These are phyloP conservation scores for Accipiter virgatus DNA, from an alignment of 2,113 vertebrate genomes.

Conservation along the genomic window DNA sequence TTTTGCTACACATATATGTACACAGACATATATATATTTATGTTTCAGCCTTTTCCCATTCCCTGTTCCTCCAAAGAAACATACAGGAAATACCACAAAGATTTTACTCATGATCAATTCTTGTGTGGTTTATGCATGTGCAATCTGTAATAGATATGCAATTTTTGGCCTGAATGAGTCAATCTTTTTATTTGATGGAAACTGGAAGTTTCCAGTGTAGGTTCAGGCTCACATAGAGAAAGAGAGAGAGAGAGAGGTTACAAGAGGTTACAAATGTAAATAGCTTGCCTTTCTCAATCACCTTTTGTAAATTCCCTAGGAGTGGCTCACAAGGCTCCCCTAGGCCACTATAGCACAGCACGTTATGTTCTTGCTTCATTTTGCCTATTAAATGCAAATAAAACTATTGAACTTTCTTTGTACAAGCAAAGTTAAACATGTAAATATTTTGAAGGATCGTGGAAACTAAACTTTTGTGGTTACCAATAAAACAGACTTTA, in stretches of 20 bases:
- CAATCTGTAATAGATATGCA: neutral
- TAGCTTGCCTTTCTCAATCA: neutral
- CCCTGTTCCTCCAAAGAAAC: neutral
- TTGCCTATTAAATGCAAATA: neutral
- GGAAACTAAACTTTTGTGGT: neutral
- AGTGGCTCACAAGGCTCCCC: neutral
- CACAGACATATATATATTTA: fast-evolving
- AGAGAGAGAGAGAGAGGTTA: neutral
- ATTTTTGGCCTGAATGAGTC: neutral
- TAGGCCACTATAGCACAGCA: neutral
- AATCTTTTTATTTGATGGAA: neutral
- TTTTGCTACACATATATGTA: neutral
- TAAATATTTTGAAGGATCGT: neutral
- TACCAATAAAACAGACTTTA: neutral
- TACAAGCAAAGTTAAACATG: neutral
- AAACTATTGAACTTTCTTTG: neutral
- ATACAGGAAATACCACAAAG: neutral
- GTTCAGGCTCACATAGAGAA: neutral
- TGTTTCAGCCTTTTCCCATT: neutral
- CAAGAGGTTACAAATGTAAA: neutral
- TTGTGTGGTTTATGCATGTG: neutral
- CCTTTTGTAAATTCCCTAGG: neutral
- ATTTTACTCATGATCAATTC: neutral
- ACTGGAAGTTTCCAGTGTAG: neutral
- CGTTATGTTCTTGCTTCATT: neutral